Evolutionary conservation across 2,113 vertebrate genomes (phyloP).

Genomic region (Mirza zaza): DNA sequence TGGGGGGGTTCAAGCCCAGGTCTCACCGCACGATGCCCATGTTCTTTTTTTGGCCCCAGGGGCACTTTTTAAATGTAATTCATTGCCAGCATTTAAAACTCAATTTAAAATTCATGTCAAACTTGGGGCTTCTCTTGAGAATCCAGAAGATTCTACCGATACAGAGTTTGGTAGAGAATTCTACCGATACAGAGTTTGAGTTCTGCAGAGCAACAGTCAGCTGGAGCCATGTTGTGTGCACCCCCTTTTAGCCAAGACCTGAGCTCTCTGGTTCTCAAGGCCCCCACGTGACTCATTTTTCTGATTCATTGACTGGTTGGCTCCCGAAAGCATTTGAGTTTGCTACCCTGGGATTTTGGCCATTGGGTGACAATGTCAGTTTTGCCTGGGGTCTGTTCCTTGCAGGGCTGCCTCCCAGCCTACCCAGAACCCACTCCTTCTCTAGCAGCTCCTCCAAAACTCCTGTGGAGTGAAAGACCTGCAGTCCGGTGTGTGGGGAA

Average conservation of each 20-base stretch:
- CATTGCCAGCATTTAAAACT: background rate
- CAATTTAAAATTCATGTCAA: background rate
- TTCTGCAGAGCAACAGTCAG: accelerated
- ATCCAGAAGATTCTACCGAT: background rate
- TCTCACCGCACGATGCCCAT: background rate
- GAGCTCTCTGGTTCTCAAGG: background rate
- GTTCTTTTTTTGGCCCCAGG: background rate
- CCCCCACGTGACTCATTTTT: background rate
- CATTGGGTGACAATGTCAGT: background rate
- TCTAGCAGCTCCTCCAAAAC: background rate
- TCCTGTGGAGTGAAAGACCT: background rate
- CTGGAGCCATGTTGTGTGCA: accelerated
- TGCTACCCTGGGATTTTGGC: background rate
- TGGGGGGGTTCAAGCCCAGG: background rate
- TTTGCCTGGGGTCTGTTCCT: background rate
- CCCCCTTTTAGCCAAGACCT: background rate
- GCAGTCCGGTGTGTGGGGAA: background rate
- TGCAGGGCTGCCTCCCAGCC: background rate
- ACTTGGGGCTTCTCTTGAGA: background rate
- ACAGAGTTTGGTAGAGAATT: background rate
- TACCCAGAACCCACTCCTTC: background rate
- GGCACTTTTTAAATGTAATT: background rate
- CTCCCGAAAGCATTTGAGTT: background rate
- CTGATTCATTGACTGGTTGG: background rate
- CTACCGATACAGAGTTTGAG: accelerated